Evolutionary conservation across 2,113 vertebrate species (phyloP).

Genomic region (Chaetodon trifascialis): DNA sequence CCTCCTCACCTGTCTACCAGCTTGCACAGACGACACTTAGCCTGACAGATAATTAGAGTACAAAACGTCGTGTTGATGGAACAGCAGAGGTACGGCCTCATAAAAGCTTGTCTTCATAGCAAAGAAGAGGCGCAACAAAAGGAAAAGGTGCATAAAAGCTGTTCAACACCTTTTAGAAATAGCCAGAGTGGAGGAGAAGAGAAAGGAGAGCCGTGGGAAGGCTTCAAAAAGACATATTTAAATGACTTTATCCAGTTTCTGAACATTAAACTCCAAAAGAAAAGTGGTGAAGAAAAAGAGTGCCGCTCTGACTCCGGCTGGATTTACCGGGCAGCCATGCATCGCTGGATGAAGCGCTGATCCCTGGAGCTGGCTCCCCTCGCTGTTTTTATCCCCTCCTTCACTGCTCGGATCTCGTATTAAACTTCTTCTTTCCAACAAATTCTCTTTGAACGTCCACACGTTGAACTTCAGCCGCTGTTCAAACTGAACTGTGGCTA

Average conservation of each 20-base stretch:
- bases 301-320: background rate
- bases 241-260: background rate
- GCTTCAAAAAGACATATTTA: background rate
- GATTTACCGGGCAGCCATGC: background rate
- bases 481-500: constrained; percentile 16
- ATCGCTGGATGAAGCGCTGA: background rate
- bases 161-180: background rate
- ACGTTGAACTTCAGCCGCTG: constrained; percentile 8
- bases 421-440: background rate
- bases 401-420: background rate
- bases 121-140: background rate
- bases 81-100: background rate
- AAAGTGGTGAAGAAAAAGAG: background rate
- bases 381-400: background rate
- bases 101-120: background rate
- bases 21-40: background rate
- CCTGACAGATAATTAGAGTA: background rate
- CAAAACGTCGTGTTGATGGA: background rate
- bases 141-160: background rate
- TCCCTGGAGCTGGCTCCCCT: background rate
- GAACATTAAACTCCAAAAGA: background rate
- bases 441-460: background rate
- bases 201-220: background rate
- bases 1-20: background rate
- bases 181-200: background rate